These are phyloP conservation scores for Drosophila nigricruria DNA, from an alignment of 2,888 invertebrate genomes.

Conservation along the genomic window DNA sequence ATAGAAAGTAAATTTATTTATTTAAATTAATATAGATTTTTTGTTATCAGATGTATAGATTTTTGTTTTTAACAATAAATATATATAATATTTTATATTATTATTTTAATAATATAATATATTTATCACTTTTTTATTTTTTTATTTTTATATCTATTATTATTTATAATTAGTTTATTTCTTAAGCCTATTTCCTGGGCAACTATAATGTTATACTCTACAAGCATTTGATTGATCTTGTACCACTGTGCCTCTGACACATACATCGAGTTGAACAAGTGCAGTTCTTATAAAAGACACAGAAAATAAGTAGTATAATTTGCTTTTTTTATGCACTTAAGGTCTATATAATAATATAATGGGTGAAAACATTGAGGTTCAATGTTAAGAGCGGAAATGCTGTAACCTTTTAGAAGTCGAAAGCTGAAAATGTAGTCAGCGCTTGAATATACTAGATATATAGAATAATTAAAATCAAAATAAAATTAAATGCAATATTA, in stretches of 20 bases:
- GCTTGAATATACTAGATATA: neutral
- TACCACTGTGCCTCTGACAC: slow-evolving; percentile 29
- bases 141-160: neutral
- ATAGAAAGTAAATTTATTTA: neutral
- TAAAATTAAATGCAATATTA: neutral
- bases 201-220: too few relatives aligned
- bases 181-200: too few relatives aligned
- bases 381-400: neutral
- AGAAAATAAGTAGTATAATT: neutral
- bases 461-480: neutral
- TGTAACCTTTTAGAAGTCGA: neutral
- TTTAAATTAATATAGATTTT: neutral
- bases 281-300: neutral
- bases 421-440: neutral
- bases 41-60: neutral
- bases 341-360: neutral
- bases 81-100: too few relatives aligned
- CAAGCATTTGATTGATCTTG: neutral
- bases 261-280: slow-evolving; percentile 1
- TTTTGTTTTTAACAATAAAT: neutral
- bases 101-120: neutral
- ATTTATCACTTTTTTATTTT: neutral
- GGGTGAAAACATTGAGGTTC: neutral
- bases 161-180: neutral
- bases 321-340: neutral